A percentile compares a stretch with the other conserved stretches of the same genome.
Conservation (phyloP, 2,797 vertebrate species). For the Rhadinocentrus ornatus region DNA sequence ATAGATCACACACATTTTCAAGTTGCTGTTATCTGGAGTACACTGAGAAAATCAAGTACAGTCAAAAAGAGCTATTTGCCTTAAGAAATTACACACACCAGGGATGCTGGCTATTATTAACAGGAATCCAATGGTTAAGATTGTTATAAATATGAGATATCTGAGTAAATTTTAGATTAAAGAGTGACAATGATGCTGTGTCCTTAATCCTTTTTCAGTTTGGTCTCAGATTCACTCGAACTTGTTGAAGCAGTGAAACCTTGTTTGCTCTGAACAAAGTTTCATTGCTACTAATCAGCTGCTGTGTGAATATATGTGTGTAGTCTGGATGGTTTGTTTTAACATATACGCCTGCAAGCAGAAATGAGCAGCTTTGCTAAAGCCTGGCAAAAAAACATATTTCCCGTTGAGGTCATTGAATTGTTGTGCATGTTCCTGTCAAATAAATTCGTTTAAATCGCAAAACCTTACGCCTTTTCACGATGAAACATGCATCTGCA, state of each 20-base stretch:
- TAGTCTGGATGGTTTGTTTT: too few species aligned
- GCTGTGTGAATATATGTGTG: too few species aligned
- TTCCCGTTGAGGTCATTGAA: too few species aligned
- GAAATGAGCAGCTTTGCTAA: too few species aligned
- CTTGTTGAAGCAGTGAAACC: slow-evolving; percentile 36
- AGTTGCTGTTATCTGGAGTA: not conserved
- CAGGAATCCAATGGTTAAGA: not conserved
- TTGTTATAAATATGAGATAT: not conserved
- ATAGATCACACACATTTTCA: not conserved
- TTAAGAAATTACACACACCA: not conserved
- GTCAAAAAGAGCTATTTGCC: not conserved
- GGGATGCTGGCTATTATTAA: slow-evolving; percentile 1
- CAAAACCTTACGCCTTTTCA: not conserved
- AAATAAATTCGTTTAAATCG: too few species aligned
- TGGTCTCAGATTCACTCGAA: slow-evolving; percentile 21
- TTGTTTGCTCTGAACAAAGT: not conserved
- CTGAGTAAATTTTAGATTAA: slow-evolving; percentile 1
- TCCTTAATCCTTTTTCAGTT: slow-evolving; percentile 14
- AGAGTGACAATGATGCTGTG: not conserved
- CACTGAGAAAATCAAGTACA: not conserved
- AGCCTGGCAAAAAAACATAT: too few species aligned
- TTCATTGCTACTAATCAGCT: too few species aligned
- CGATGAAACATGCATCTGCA: slow-evolving; percentile 2
- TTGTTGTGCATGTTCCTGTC: too few species aligned
- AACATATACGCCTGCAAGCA: too few species aligned